Evolutionary conservation across 2,113 vertebrate species (phyloP).

Genomic region (Sterna hirundo): DNA sequence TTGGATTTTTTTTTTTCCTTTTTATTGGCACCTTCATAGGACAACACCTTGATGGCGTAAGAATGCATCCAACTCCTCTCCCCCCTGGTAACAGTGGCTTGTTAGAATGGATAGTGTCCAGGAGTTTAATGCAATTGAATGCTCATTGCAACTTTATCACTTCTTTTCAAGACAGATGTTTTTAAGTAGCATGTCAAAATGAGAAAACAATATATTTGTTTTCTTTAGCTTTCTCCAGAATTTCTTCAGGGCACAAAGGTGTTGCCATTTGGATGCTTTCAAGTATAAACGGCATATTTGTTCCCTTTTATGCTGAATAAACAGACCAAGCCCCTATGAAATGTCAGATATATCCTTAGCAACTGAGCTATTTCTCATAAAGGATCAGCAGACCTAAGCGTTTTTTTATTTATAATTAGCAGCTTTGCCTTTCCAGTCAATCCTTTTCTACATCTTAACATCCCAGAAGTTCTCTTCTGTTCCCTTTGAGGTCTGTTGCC

Average conservation of each 20-base stretch:
- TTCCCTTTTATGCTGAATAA: slow-evolving; percentile 32
- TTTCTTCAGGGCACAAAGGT: slow-evolving; percentile 28
- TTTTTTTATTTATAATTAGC: slow-evolving; percentile 48
- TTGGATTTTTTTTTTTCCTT: not conserved
- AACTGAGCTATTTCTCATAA: slow-evolving; percentile 18
- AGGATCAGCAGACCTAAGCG: slow-evolving; percentile 9
- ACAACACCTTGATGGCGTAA: not conserved
- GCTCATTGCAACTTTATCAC: not conserved
- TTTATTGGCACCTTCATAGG: not conserved
- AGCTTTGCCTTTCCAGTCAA: slow-evolving; percentile 45
- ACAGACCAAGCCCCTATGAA: slow-evolving; percentile 2
- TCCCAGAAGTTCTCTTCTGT: not conserved
- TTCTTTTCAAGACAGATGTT: not conserved
- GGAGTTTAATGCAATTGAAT: not conserved
- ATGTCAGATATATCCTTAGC: slow-evolving; percentile 43
- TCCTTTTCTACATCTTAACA: slow-evolving; percentile 36
- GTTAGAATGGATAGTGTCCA: not conserved
- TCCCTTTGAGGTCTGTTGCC: not conserved
- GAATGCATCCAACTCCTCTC: not conserved
- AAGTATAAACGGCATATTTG: slow-evolving; percentile 29
- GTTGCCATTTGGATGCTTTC: slow-evolving; percentile 37
- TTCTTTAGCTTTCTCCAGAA: not conserved
- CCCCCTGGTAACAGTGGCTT: not conserved
- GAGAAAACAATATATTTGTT: slow-evolving; percentile 24
- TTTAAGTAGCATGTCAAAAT: not conserved